A percentile compares a stretch with the other conserved stretches of the same genome.
phyloP scores from a whole-genome alignment of 2,888 invertebrate species.

The Hypena proboscidalis region DNA sequence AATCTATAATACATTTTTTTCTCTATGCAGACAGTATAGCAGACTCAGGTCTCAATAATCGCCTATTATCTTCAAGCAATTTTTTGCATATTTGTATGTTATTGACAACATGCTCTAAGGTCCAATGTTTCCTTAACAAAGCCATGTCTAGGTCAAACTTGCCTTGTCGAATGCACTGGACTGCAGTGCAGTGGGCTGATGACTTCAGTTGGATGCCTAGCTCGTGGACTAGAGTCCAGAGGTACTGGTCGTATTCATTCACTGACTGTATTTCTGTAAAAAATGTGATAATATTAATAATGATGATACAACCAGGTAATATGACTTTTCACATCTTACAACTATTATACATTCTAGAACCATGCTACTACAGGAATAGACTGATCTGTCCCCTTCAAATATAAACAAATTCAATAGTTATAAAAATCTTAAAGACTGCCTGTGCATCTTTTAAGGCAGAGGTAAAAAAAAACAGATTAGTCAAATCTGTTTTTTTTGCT shows the following conservation, averaged over 20 bases:
- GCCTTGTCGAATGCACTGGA: constrained; percentile 94
- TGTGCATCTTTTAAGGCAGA: too few relatives aligned
- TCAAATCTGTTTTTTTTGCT: too few relatives aligned
- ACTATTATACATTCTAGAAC: too few relatives aligned
- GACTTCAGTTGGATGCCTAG: constrained; percentile 92
- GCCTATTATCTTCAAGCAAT: constrained; percentile 80
- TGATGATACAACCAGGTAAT: too few relatives aligned
- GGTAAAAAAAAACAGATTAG: too few relatives aligned
- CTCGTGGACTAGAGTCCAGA: constrained; percentile 92
- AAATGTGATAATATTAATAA: neutral
- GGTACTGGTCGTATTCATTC: constrained; percentile 92
- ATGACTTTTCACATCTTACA: neutral
- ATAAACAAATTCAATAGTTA: too few relatives aligned
- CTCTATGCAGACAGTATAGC: constrained; percentile 55
- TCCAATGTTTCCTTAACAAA: constrained; percentile 93
- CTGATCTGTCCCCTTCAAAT: too few relatives aligned
- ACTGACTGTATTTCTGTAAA: constrained; percentile 93
- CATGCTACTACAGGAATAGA: too few relatives aligned
- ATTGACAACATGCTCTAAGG: constrained; percentile 87
- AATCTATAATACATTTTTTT: constrained; percentile 14
- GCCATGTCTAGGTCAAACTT: constrained; percentile 91
- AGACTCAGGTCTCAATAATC: constrained; percentile 70
- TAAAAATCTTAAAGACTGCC: too few relatives aligned
- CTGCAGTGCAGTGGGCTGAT: constrained; percentile 91
- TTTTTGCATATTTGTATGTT: constrained; percentile 86